phyloP scores from a whole-genome alignment of 2,888 invertebrate species.

The Diplolepis rosae region DNA sequence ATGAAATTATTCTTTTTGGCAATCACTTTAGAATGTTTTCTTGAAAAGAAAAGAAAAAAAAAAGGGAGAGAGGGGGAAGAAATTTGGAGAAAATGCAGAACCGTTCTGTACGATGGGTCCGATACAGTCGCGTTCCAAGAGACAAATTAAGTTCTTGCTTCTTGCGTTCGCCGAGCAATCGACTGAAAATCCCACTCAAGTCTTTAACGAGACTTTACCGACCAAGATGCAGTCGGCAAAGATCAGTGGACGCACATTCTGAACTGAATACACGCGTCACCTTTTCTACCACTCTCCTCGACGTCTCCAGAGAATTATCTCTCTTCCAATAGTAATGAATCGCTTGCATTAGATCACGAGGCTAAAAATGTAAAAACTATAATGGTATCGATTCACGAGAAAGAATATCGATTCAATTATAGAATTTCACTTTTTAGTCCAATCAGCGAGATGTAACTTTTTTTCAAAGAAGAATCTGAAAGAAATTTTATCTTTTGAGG shows the following conservation, averaged over 20 bases:
- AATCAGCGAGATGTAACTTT: not conserved
- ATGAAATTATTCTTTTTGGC: too few relatives aligned
- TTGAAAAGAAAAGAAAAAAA: too few relatives aligned
- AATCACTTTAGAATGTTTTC: too few relatives aligned
- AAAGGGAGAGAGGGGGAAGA: too few relatives aligned
- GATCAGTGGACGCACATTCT: slow-evolving; percentile 52
- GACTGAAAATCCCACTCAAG: slow-evolving; percentile 54
- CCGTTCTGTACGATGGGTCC: slow-evolving; percentile 63
- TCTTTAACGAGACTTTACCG: slow-evolving; percentile 55
- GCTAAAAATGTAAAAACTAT: not conserved
- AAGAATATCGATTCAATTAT: not conserved
- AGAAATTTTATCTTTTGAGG: too few relatives aligned
- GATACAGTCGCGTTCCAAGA: slow-evolving; percentile 66
- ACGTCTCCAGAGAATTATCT: slow-evolving; percentile 10
- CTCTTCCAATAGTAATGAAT: slow-evolving; percentile 9
- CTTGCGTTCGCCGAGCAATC: slow-evolving; percentile 56
- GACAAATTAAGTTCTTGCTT: slow-evolving; percentile 70
- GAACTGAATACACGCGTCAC: slow-evolving; percentile 53
- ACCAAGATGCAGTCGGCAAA: slow-evolving; percentile 54
- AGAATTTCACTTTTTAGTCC: not conserved
- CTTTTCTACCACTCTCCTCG: slow-evolving; percentile 43
- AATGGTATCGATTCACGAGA: not conserved
- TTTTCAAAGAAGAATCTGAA: too few relatives aligned
- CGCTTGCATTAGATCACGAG: not conserved
- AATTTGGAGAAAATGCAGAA: slow-evolving; percentile 48